phyloP scores from a whole-genome alignment of 2,113 vertebrate genomes.

The Peromyscus leucopus region DNA sequence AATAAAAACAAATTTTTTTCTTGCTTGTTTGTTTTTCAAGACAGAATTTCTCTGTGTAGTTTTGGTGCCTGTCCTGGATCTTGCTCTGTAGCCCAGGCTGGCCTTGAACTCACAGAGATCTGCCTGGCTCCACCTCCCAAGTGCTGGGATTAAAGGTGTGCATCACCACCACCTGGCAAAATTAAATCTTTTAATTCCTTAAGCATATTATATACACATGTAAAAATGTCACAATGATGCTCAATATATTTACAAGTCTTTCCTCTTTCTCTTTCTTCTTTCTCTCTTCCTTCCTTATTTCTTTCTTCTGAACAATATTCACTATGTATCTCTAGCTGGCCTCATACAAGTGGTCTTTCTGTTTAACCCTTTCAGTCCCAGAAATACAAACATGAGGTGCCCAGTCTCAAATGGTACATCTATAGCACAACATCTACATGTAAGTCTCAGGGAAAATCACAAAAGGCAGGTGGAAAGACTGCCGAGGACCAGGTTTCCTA shows the following conservation, averaged over 20 bases:
- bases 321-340: background rate
- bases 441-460: background rate
- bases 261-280: background rate
- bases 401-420: background rate
- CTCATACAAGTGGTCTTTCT: background rate
- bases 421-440: too few relatives aligned
- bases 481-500: too few relatives aligned
- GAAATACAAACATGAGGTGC: background rate
- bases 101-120: too few relatives aligned
- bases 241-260: background rate
- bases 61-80: too few relatives aligned
- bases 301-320: background rate
- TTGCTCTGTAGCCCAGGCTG: too few relatives aligned
- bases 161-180: background rate
- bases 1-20: background rate
- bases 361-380: background rate
- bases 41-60: too few relatives aligned
- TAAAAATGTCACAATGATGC: background rate
- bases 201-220: too few relatives aligned
- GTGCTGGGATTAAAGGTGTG: too few relatives aligned
- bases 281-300: background rate
- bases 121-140: too few relatives aligned
- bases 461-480: background rate
- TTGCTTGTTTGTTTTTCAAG: too few relatives aligned
- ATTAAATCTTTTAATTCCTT: background rate